These are phyloP conservation scores for Parauchenoglanis ngamensis DNA, from an alignment of 2,797 vertebrate genomes.

Conservation along the genomic window DNA sequence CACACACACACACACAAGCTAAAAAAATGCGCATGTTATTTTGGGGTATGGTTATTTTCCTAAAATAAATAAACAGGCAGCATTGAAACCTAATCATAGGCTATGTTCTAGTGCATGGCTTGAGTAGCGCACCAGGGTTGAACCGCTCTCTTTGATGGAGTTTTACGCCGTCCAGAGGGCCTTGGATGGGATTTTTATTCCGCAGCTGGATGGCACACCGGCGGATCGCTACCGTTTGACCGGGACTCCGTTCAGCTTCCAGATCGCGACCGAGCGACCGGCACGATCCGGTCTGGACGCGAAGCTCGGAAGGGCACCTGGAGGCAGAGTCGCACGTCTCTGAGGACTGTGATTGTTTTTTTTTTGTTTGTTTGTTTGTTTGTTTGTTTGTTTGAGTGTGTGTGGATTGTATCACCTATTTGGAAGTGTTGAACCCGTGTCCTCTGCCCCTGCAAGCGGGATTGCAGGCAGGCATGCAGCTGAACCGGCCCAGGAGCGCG, in stretches of 20 bases:
- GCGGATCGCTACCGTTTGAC: slow-evolving; percentile 50
- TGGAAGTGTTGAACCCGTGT: slow-evolving; percentile 11
- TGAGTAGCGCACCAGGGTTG: background rate
- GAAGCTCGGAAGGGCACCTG: slow-evolving; percentile 42
- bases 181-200: slow-evolving; percentile 52
- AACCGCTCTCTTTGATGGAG: slow-evolving; percentile 62
- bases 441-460: slow-evolving; percentile 10
- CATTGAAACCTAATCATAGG: background rate
- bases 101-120: background rate
- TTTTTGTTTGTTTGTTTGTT: too few relatives aligned
- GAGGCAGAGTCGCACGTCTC: slow-evolving; percentile 38
- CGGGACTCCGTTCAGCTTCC: slow-evolving; percentile 30
- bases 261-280: slow-evolving; percentile 43
- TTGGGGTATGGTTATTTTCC: background rate
- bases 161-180: slow-evolving; percentile 50
- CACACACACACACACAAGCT: background rate
- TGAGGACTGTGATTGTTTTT: slow-evolving; percentile 28
- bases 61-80: background rate
- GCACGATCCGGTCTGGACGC: slow-evolving; percentile 49
- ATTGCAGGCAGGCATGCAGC: slow-evolving; percentile 64
- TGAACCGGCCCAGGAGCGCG: slow-evolving; percentile 68
- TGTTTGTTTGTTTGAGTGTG: background rate
- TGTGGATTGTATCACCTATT: background rate
- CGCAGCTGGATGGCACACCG: slow-evolving; percentile 42
- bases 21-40: background rate